Conservation (phyloP, 2,797 vertebrate genomes). For the Lepus oiostolus region DNA sequence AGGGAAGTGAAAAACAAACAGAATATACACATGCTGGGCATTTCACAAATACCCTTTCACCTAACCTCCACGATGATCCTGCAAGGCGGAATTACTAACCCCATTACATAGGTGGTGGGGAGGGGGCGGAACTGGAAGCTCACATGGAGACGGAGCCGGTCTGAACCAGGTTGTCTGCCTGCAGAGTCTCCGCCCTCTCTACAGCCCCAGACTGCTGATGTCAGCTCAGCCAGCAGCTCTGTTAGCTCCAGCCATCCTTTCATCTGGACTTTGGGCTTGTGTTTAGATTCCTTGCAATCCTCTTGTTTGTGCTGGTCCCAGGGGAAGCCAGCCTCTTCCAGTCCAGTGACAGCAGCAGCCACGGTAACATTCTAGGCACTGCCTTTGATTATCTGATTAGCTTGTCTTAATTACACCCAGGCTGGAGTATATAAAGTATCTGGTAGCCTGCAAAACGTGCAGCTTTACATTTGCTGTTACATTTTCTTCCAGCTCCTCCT, state of each 20-base stretch:
- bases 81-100: neutral
- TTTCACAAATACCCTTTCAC: neutral
- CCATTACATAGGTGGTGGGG: neutral
- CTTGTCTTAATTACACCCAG: constrained; percentile 66
- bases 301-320: neutral
- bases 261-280: neutral
- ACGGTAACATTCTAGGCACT: neutral
- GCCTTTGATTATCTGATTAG: constrained; percentile 24
- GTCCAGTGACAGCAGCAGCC: neutral
- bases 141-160: neutral
- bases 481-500: constrained; percentile 37
- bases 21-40: neutral
- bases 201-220: constrained; percentile 1
- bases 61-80: neutral
- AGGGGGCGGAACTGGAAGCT: neutral
- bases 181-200: neutral
- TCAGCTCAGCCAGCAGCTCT: neutral
- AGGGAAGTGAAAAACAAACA: constrained; percentile 37
- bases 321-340: constrained; percentile 8
- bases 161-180: neutral
- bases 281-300: constrained; percentile 31
- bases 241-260: neutral
- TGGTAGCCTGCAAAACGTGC: constrained; percentile 3
- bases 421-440: constrained; percentile 14
- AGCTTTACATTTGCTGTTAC: neutral